Base-by-base conservation (phyloP, 2,888 invertebrate species). In the Bombylius discolor region DNA sequence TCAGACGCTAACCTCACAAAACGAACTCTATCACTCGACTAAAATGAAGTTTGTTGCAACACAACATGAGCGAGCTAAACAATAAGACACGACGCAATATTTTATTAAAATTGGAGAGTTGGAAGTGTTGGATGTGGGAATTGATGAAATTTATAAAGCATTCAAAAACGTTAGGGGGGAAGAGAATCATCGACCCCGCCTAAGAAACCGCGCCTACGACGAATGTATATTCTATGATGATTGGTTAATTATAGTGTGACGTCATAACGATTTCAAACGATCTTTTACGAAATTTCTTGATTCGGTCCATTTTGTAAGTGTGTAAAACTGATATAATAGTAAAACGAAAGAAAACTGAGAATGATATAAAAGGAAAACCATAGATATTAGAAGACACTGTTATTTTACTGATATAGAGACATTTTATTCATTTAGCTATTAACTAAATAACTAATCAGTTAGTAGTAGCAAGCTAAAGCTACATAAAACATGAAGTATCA, bases 11-110 rank as follows among this genome's bases (percentile, higher is more conserved):
- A 42, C 60, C 51, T 46, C 52, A 32, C 47, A 49, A 47, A n/a
- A 56, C 58, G 61, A 61, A 64, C 61, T 63, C 62, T 62, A 61
- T 61, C 61, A 60, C 64, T 64, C 64, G 62, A 64, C 64, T 64
- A 61, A 64, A 58, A 54, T 60, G 55, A 54, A 52, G 51, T 60
- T 57, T 56, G 51, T 58, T 45, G 5, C 39, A 42, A 11, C 45
- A 7, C 5, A 45, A 45, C n/a, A 14, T 44, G 44, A 36, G 8
- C 5, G 34, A 36, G 12, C 39, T 42, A 11, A 42, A 4, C 39
- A 42, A 11, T 8, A 42, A 7, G 52, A n/a, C 6, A 32, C 46
- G 42, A 45, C 57, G 48, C 46, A 47, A 49, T 49, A 36, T 23
- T 23, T 23, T 23, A 23, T 23, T 23, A 23, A 23, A 23, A 23